Evolutionary conservation across 2,113 vertebrate genomes (phyloP).

Genomic region (Ctenodactylus gundi): DNA sequence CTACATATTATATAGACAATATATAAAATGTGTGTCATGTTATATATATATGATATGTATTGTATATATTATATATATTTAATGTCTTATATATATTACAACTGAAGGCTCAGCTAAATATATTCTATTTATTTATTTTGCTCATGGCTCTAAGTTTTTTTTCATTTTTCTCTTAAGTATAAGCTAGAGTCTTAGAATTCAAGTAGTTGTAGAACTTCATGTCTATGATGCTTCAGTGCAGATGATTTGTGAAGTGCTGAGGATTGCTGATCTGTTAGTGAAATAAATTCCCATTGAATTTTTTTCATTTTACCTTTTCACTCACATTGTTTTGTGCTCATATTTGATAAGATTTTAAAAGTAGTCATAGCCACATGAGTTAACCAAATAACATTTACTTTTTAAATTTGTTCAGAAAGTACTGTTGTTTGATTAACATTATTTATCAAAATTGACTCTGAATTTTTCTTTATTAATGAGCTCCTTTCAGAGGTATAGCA

Average conservation of each 20-base stretch:
- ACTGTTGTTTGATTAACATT: neutral
- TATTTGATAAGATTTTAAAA: neutral
- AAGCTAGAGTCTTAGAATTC: neutral
- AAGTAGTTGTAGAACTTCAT: neutral
- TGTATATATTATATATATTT: neutral
- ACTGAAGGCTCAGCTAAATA: neutral
- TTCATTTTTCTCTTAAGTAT: neutral
- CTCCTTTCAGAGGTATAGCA: neutral
- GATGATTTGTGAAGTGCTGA: neutral
- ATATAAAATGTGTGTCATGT: neutral
- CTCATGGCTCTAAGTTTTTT: neutral
- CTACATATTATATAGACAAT: neutral
- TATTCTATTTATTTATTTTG: neutral
- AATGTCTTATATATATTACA: neutral
- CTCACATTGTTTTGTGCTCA: neutral
- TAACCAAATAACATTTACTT: neutral
- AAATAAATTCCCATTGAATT: neutral
- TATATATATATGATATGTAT: neutral
- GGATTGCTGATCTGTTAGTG: neutral
- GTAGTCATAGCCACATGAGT: neutral
- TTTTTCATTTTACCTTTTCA: slow-evolving; percentile 28
- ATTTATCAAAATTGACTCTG: neutral
- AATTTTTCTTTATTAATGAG: neutral
- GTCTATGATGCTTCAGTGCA: neutral
- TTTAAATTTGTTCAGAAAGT: neutral